Evolutionary conservation across 2,113 vertebrate genomes (phyloP).

Genomic region (Chitala chitala): DNA sequence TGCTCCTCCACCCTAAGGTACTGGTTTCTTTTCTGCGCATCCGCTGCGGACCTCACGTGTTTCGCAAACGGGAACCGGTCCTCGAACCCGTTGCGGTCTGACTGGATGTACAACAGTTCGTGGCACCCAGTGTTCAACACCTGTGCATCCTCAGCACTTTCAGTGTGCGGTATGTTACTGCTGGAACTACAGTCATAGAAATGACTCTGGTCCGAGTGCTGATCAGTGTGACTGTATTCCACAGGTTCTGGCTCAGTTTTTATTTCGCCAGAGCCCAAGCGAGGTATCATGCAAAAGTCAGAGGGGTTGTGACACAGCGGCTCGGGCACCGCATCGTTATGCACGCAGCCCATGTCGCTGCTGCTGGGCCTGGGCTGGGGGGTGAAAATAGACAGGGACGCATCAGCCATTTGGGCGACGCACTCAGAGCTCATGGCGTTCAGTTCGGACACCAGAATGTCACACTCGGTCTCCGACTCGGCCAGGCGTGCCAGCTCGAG

Average conservation of each 20-base stretch:
- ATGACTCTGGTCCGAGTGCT: not conserved
- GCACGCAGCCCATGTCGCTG: not conserved
- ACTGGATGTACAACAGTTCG: constrained; percentile 31
- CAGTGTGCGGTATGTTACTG: constrained; percentile 33
- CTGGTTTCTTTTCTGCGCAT: constrained; percentile 30
- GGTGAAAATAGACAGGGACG: constrained; percentile 11
- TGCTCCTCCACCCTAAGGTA: constrained; percentile 9
- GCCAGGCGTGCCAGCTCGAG: not conserved
- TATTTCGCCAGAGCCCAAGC: constrained; percentile 8
- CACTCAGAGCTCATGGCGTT: constrained; percentile 4
- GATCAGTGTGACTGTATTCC: not conserved
- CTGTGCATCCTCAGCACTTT: constrained; percentile 14
- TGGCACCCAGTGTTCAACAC: constrained; percentile 17
- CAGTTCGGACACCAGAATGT: constrained; percentile 25
- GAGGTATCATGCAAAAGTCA: not conserved
- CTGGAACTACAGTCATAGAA: constrained; percentile 41
- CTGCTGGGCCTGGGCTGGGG: not conserved
- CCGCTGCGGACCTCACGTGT: constrained; percentile 22
- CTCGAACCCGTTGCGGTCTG: constrained; percentile 14
- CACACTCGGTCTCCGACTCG: constrained; percentile 33
- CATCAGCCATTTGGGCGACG: constrained; percentile 11
- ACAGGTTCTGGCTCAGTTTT: constrained; percentile 28
- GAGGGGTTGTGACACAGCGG: not conserved
- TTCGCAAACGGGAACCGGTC: constrained; percentile 41
- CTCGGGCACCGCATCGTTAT: not conserved